Conservation (phyloP, 2,888 invertebrate species). For the Pemphredon lugubris region DNA sequence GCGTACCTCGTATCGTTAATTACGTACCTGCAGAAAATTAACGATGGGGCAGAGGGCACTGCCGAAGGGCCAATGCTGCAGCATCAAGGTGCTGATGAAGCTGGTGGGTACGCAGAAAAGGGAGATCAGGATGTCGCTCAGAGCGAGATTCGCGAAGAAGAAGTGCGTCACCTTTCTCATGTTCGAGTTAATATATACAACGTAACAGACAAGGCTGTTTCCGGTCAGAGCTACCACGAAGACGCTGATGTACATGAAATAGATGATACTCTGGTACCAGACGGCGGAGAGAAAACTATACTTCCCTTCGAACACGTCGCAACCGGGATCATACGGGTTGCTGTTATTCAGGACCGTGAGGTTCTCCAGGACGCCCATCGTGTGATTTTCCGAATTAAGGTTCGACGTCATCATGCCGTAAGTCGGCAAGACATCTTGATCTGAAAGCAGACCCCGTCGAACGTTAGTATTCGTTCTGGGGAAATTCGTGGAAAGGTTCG, state of each 20-base stretch:
- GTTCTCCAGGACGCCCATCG: background rate
- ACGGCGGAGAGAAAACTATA: conserved; percentile 78
- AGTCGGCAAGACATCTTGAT: background rate
- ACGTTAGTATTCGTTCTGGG: background rate
- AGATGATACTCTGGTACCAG: conserved; percentile 86
- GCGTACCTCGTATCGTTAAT: no score
- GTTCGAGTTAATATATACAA: conserved; percentile 90
- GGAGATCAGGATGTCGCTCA: conserved; percentile 95
- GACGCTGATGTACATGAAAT: conserved; percentile 87
- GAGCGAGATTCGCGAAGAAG: conserved; percentile 94
- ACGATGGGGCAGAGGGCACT: conserved; percentile 90
- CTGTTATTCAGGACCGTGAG: conserved; percentile 16
- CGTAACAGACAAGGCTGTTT: conserved; percentile 92
- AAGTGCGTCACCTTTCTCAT: conserved; percentile 97
- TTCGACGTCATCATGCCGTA: conserved; percentile 24
- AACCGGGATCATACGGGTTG: conserved; percentile 4
- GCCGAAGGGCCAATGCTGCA: conserved; percentile 95
- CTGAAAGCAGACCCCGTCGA: conserved; percentile 7
- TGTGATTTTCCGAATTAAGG: background rate
- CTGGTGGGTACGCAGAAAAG: conserved; percentile 95
- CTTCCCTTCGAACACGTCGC: conserved; percentile 35
- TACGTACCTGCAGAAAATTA: conserved; percentile 87
- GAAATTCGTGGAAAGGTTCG: background rate
- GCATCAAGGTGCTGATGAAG: conserved; percentile 89
- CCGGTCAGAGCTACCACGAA: conserved; percentile 88